phyloP scores from a whole-genome alignment of 2,888 invertebrate genomes.

The Ochropleura plecta region DNA sequence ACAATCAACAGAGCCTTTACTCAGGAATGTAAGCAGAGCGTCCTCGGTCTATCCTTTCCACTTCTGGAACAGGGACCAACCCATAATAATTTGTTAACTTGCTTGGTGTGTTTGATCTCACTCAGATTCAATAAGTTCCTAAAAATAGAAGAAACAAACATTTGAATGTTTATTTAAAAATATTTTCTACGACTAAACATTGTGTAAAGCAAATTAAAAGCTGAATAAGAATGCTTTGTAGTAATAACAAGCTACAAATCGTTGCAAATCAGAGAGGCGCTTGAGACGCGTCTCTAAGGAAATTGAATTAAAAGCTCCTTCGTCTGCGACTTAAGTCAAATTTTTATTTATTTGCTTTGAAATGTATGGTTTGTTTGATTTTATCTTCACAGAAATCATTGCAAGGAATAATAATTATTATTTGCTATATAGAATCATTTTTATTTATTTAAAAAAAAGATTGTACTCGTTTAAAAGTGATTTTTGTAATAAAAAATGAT shows the following conservation, averaged over 20 bases:
- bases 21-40: neutral
- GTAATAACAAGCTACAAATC: conserved; percentile 50
- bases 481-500: too few species aligned
- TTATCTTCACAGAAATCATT: neutral
- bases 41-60: neutral
- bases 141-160: neutral
- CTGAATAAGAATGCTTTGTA: conserved; percentile 28
- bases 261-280: conserved; percentile 65
- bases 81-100: too few species aligned
- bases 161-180: neutral
- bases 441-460: too few species aligned
- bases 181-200: conserved; percentile 12
- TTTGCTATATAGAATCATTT: neutral
- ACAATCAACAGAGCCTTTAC: neutral
- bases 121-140: neutral
- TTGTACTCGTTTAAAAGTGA: too few species aligned
- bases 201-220: neutral
- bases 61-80: neutral
- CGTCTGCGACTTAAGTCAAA: conserved; percentile 45
- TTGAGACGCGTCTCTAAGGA: conserved; percentile 76
- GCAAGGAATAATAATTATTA: neutral
- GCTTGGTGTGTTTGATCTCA: neutral
- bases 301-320: conserved; percentile 81
- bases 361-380: conserved; percentile 22
- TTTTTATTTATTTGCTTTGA: conserved; percentile 54